phyloP scores from a whole-genome alignment of 2,113 vertebrate species.

The Urocitellus parryii region DNA sequence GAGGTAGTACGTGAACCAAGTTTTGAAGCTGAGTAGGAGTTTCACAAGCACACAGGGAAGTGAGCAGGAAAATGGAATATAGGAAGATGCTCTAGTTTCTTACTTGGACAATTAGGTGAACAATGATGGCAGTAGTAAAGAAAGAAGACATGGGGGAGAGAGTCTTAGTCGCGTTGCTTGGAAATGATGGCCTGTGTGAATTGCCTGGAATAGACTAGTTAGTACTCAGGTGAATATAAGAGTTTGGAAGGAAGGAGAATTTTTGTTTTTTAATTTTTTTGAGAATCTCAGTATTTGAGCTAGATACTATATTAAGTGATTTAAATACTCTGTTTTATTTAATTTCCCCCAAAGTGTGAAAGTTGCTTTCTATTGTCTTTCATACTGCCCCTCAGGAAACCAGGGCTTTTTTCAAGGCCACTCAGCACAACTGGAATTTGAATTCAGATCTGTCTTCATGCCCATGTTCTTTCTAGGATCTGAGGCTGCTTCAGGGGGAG shows the following conservation, averaged over 20 bases:
- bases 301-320: neutral
- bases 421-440: neutral
- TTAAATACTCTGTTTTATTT: neutral
- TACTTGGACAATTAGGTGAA: neutral
- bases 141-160: neutral
- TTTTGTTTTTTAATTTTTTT: neutral
- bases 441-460: neutral
- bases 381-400: neutral
- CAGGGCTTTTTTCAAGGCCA: neutral
- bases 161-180: neutral
- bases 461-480: neutral
- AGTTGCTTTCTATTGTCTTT: neutral
- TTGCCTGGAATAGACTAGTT: neutral
- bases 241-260: neutral
- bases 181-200: neutral
- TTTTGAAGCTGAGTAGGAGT: neutral
- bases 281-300: neutral
- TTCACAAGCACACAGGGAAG: neutral
- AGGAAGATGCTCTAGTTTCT: neutral
- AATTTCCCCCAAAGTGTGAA: neutral
- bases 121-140: neutral
- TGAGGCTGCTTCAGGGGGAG: neutral
- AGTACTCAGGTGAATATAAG: neutral
- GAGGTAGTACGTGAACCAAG: neutral
- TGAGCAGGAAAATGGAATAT: neutral